Evolutionary conservation across 2,888 invertebrate genomes (phyloP).

Genomic region (Taenaris catops): DNA sequence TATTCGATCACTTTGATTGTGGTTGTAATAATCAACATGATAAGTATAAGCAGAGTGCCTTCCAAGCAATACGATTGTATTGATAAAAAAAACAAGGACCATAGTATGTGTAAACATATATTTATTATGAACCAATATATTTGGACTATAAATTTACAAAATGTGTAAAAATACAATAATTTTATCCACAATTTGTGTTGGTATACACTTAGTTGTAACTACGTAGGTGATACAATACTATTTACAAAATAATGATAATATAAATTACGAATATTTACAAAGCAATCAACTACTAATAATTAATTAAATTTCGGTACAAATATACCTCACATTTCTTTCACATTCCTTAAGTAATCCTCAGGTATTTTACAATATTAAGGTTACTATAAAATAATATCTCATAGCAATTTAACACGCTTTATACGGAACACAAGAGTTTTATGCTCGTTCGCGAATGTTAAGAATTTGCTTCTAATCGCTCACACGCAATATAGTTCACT

Average conservation of each 20-base stretch:
- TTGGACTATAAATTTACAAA: constrained; percentile 31
- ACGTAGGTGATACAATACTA: constrained; percentile 33
- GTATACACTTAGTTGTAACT: constrained; percentile 20
- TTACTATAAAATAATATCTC: constrained; percentile 29
- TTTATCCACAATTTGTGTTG: constrained; percentile 33
- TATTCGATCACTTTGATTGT: no score
- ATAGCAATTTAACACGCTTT: no score
- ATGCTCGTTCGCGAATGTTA: no score
- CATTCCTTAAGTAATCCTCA: constrained; percentile 33
- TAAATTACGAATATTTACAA: constrained; percentile 63
- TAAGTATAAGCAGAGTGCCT: no score
- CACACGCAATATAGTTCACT: constrained; percentile 61
- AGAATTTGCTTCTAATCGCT: no score
- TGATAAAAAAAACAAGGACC: constrained; percentile 7
- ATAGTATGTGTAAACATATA: no score
- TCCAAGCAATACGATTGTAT: no score
- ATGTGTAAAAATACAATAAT: constrained; percentile 35
- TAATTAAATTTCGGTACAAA: constrained; percentile 31
- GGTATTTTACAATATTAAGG: constrained; percentile 26
- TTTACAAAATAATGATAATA: constrained; percentile 41
- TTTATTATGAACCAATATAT: constrained; percentile 24
- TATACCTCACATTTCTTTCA: constrained; percentile 32
- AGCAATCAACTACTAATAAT: constrained; percentile 34
- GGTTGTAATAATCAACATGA: no score
- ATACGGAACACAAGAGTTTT: no score